These are phyloP conservation scores for Phasianus colchicus DNA, from an alignment of 2,113 vertebrate species.

Conservation along the genomic window DNA sequence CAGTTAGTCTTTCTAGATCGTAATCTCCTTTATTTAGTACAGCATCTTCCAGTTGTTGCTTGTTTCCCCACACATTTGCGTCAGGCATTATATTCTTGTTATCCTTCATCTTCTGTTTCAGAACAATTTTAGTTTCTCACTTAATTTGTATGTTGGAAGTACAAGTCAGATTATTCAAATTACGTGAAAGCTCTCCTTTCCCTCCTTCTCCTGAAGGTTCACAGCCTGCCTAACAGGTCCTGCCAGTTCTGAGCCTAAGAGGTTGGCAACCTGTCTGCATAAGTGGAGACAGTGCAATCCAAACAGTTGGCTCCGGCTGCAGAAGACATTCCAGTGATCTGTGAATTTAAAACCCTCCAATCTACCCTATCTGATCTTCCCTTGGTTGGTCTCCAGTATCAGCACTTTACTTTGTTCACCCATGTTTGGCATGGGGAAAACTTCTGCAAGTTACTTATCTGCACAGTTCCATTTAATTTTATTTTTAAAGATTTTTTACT, in stretches of 20 bases:
- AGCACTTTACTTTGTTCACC: slow-evolving; percentile 42
- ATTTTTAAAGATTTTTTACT: neutral
- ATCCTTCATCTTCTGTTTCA: slow-evolving; percentile 67
- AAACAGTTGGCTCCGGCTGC: slow-evolving; percentile 10
- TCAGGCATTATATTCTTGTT: slow-evolving; percentile 53
- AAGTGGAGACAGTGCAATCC: slow-evolving; percentile 54
- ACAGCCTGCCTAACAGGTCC: slow-evolving; percentile 55
- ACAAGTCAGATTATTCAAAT: slow-evolving; percentile 64
- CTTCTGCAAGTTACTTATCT: slow-evolving; percentile 1
- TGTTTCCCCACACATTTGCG: slow-evolving; percentile 51
- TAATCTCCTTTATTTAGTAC: slow-evolving; percentile 59
- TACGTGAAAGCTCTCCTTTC: slow-evolving; percentile 67
- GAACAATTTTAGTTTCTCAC: slow-evolving; percentile 63
- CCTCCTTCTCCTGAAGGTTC: slow-evolving; percentile 58
- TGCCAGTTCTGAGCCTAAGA: slow-evolving; percentile 56
- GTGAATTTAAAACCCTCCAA: slow-evolving; percentile 11
- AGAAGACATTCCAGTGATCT: slow-evolving; percentile 60
- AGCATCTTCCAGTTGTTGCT: slow-evolving; percentile 65
- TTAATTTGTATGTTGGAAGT: slow-evolving; percentile 74
- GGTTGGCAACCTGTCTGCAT: slow-evolving; percentile 49
- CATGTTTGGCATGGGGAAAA: neutral
- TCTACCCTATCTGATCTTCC: slow-evolving; percentile 11
- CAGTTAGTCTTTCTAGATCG: slow-evolving; percentile 49
- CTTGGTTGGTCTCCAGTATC: slow-evolving; percentile 24
- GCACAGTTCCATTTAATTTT: neutral